phyloP scores from a whole-genome alignment of 2,797 vertebrate species.

The Acrossocheilus wenchowensis region DNA sequence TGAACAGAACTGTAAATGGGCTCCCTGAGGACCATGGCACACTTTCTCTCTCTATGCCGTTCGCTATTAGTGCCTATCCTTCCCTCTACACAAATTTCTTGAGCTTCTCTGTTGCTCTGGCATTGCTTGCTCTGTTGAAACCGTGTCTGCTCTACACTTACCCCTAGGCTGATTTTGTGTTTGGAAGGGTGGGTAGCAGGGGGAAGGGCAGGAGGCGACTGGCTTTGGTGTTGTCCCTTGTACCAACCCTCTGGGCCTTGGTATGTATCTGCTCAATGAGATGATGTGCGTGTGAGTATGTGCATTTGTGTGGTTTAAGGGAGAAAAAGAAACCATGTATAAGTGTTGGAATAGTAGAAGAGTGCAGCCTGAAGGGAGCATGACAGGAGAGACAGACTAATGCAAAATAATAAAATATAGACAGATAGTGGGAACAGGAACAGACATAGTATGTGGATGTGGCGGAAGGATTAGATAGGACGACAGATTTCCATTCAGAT shows the following conservation, averaged over 20 bases:
- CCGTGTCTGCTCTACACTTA: constrained; percentile 24
- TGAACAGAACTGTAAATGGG: constrained; percentile 24
- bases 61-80: constrained; percentile 26
- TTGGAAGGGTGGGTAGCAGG: constrained; percentile 19
- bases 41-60: neutral
- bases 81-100: neutral
- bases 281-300: constrained; percentile 50
- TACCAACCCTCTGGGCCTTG: constrained; percentile 46
- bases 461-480: neutral
- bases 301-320: constrained; percentile 50
- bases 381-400: constrained; percentile 9
- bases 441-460: neutral
- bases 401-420: neutral
- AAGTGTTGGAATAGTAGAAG: constrained; percentile 66
- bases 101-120: neutral
- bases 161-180: constrained; percentile 36
- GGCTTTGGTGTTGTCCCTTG: constrained; percentile 54
- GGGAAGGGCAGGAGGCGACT: constrained; percentile 57
- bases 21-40: constrained; percentile 10
- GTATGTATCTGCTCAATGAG: constrained; percentile 39
- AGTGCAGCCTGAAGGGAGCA: constrained; percentile 63
- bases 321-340: neutral
- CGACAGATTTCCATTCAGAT: neutral
- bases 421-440: neutral
- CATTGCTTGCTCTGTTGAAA: constrained; percentile 41